Evolutionary conservation across 1,140 invertebrate species (phyloP), one percentile per base, ranked within the genome.

Genomic region (Schmidtea mediterranea): DNA sequence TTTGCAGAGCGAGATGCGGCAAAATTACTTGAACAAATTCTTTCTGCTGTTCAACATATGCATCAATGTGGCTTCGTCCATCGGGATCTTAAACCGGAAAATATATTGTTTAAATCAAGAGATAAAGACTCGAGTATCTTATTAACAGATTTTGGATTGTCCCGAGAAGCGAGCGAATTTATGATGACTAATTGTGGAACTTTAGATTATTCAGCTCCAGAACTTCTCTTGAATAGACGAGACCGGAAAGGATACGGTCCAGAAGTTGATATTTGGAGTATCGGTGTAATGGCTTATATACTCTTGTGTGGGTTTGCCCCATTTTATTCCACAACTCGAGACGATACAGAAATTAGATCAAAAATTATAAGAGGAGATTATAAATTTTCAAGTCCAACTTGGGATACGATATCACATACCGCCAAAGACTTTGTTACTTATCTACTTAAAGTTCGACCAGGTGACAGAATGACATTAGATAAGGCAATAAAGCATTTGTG

Each of bases 61-160:
- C 43, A 45, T 21, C 12, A 45, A 19, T 13, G 12, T 22, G 43
- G 43, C 8, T 45, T 19, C n/a, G n/a, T 45, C 8, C 43, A 45
- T 45, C n/a, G 43, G 2, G 43, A 45, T 21, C 18, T 45, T 12
- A 45, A 45, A 45, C 43, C 43, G 18, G 43, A 45, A 24, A 45
- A 45, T 24, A 45, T 45, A 8, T 21, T 45, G 18, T 45, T 45
- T 21, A 45, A 45, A 21, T 9, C 43, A 2, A 21, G 23, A 13
- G 15, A 45, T 19, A 45, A 45, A 24, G 15, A 19, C n/a, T 45
- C 43, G 2, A 45, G 6, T 19, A 45, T 45, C n/a, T 13, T 45
- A 15, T 19, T 45, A 13, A 21, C 19, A 6, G 43, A 45, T 21
- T 45, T 45, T 45, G 43, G 43, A 3, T 45, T 45, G 8, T 45